phyloP scores from a whole-genome alignment of 2,888 invertebrate species.

The Linyphia triangularis region DNA sequence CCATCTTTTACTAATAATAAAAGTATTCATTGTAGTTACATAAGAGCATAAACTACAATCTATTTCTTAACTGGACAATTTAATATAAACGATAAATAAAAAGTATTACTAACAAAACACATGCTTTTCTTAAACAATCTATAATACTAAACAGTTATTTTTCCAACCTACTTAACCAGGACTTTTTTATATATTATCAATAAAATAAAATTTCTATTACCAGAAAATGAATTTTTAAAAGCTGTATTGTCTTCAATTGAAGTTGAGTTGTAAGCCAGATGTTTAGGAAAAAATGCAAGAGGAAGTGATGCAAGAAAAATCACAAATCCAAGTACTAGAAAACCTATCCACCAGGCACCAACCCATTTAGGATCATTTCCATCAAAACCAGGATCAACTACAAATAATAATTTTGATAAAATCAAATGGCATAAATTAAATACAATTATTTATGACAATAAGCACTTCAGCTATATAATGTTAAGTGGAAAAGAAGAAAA shows the following conservation, averaged over 20 bases:
- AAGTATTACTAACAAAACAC: too few relatives aligned
- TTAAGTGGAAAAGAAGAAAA: not conserved
- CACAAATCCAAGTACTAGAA: constrained; percentile 76
- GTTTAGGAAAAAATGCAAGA: constrained; percentile 77
- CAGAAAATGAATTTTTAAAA: constrained; percentile 2
- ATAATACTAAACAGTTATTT: too few relatives aligned
- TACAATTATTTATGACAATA: not conserved
- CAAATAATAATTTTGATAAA: not conserved
- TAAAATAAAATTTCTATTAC: not conserved
- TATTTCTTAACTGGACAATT: too few relatives aligned
- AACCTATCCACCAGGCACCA: constrained; percentile 78
- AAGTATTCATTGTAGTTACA: too few relatives aligned
- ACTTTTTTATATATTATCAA: too few relatives aligned
- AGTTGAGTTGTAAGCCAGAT: constrained; percentile 27
- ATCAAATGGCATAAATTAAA: not conserved
- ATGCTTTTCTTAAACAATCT: too few relatives aligned
- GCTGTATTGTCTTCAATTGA: not conserved
- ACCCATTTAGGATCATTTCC: constrained; percentile 77
- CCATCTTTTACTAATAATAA: too few relatives aligned
- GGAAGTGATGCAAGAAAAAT: constrained; percentile 76
- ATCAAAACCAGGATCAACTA: constrained; percentile 76
- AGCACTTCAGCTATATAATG: not conserved
- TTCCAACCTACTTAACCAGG: too few relatives aligned
- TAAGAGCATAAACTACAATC: too few relatives aligned
- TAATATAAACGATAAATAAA: too few relatives aligned